Conservation (phyloP, 2,113 vertebrate genomes). For the Notarius quadriscutis region DNA sequence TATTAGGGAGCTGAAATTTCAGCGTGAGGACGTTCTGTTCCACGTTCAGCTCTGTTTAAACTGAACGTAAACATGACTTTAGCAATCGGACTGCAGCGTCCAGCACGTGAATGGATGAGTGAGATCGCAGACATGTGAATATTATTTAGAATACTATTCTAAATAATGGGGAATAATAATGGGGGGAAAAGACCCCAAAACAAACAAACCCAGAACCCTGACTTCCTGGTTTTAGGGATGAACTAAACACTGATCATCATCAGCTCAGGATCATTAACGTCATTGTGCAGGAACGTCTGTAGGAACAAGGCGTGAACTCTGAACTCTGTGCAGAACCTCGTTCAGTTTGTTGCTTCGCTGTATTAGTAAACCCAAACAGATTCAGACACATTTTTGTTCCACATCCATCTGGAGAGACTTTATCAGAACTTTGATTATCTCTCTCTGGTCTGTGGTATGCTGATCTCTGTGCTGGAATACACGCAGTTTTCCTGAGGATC, state of each 20-base stretch:
- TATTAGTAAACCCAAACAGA: background rate
- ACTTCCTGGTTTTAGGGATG: background rate
- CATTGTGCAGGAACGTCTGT: background rate
- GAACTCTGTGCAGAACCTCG: background rate
- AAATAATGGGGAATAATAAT: too few relatives aligned
- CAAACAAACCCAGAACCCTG: background rate
- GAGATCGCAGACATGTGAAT: too few relatives aligned
- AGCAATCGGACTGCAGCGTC: background rate
- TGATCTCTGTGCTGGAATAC: background rate
- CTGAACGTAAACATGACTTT: background rate
- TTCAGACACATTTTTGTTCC: background rate
- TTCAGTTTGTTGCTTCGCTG: background rate
- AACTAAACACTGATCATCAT: background rate
- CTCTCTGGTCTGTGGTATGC: background rate
- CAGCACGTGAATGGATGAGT: background rate
- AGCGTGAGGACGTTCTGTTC: background rate
- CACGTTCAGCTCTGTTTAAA: background rate
- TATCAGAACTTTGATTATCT: background rate
- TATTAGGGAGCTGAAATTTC: background rate
- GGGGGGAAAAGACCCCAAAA: too few relatives aligned
- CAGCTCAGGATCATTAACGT: too few relatives aligned
- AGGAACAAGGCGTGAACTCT: background rate
- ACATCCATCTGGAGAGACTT: background rate
- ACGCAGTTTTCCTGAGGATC: background rate
- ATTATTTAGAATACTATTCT: too few relatives aligned